phyloP scores from a whole-genome alignment of 1,140 invertebrate species.

The Drosophila hydei region DNA sequence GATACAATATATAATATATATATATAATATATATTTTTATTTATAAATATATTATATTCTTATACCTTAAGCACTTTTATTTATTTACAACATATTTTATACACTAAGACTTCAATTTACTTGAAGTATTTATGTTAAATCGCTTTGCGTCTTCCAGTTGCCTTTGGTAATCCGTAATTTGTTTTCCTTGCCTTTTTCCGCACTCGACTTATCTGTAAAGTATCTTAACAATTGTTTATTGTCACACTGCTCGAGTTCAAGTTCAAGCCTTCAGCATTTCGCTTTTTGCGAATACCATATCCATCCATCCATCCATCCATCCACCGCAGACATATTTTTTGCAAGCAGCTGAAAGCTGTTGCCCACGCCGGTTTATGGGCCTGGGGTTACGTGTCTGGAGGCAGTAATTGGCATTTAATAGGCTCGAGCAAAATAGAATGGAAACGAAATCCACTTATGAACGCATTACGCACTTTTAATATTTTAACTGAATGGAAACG shows the following conservation, averaged over 20 bases:
- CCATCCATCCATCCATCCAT: constrained; percentile 7
- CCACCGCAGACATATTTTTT: background rate
- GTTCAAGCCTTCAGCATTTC: constrained; percentile 15
- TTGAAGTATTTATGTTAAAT: no score
- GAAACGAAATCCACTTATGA: constrained; percentile 39
- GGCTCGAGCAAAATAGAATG: constrained; percentile 36
- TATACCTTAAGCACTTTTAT: no score
- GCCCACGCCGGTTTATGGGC: constrained; percentile 66
- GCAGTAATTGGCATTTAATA: constrained; percentile 69
- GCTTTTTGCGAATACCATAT: constrained; percentile 4
- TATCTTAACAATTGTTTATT: background rate
- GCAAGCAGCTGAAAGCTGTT: constrained; percentile 26
- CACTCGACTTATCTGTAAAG: background rate
- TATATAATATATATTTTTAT: no score
- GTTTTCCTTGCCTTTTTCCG: background rate
- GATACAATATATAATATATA: no score
- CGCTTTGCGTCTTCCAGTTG: no score
- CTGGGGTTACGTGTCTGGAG: constrained; percentile 57
- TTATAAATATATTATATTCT: no score
- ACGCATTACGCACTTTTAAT: constrained; percentile 72
- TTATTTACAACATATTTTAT: no score
- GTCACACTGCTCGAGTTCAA: constrained; percentile 4
- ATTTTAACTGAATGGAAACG: constrained; percentile 51
- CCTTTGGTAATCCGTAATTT: no score
- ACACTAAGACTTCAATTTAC: no score